These are phyloP conservation scores for Hippocampus barbouri DNA, from an alignment of 2,113 vertebrate species.

Conservation along the genomic window DNA sequence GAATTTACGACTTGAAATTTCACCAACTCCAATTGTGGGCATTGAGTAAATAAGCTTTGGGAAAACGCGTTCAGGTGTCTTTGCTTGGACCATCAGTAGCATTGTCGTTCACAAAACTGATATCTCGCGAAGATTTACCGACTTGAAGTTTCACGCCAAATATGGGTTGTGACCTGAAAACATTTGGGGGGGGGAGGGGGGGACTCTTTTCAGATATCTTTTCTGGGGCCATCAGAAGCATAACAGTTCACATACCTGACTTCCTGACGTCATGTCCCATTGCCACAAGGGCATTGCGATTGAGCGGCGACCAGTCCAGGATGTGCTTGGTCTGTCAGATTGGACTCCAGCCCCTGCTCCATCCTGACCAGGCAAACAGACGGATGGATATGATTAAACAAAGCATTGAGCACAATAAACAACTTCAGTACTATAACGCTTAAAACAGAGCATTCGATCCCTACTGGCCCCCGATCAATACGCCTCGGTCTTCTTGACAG, in stretches of 20 bases:
- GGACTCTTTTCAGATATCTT: neutral
- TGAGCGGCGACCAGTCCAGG: neutral
- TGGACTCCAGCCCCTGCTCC: neutral
- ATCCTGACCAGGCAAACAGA: neutral
- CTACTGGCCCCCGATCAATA: slow-evolving; percentile 53
- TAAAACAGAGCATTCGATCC: slow-evolving; percentile 26
- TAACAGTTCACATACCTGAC: neutral
- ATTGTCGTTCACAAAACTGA: too few species aligned
- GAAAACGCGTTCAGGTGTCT: too few species aligned
- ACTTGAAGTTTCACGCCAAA: too few species aligned
- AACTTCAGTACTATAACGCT: neutral
- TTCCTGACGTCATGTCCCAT: neutral
- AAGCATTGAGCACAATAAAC: slow-evolving; percentile 24
- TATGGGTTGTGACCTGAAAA: neutral
- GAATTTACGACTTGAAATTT: too few species aligned
- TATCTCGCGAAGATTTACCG: too few species aligned
- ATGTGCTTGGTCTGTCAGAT: neutral
- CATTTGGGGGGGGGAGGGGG: neutral
- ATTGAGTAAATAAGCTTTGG: too few species aligned
- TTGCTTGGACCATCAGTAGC: too few species aligned
- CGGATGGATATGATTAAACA: neutral
- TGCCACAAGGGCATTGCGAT: too few species aligned
- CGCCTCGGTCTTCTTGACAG: slow-evolving; percentile 56
- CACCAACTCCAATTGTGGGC: too few species aligned
- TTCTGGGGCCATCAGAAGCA: neutral